These are phyloP conservation scores for Sander lucioperca DNA, from an alignment of 2,113 vertebrate genomes.

Conservation along the genomic window DNA sequence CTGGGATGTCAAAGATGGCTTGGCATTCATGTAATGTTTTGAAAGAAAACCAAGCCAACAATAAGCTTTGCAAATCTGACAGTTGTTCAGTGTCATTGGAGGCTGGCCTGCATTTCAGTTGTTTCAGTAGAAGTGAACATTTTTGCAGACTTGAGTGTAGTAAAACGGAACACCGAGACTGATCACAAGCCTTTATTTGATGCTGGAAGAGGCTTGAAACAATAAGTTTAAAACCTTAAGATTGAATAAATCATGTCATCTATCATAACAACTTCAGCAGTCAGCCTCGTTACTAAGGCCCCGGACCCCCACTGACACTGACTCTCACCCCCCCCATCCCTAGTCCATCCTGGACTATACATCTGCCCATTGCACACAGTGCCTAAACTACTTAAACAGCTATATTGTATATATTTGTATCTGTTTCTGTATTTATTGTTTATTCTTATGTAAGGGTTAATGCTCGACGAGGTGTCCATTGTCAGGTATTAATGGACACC, in stretches of 20 bases:
- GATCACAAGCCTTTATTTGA: not conserved
- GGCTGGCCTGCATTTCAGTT: not conserved
- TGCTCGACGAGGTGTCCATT: no score
- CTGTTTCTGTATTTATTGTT: no score
- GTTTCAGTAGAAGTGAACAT: not conserved
- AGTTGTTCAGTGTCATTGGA: not conserved
- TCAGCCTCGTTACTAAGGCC: no score
- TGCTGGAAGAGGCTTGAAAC: not conserved
- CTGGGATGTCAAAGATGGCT: constrained; percentile 1
- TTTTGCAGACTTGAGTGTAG: not conserved
- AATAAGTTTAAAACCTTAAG: no score
- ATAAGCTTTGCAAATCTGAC: not conserved
- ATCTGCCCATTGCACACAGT: no score
- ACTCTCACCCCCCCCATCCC: no score
- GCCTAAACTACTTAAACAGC: no score
- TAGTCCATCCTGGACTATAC: no score
- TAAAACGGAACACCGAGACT: not conserved
- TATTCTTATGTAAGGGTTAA: no score
- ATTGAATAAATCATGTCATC: not conserved
- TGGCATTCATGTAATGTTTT: constrained; percentile 3
- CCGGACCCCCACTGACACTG: no score
- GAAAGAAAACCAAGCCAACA: constrained; percentile 10
- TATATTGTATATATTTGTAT: no score
- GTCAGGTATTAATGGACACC: no score
- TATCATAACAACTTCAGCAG: not conserved